These are phyloP conservation scores for Ageneiosus marmoratus DNA, from an alignment of 2,113 vertebrate genomes.

Conservation along the genomic window DNA sequence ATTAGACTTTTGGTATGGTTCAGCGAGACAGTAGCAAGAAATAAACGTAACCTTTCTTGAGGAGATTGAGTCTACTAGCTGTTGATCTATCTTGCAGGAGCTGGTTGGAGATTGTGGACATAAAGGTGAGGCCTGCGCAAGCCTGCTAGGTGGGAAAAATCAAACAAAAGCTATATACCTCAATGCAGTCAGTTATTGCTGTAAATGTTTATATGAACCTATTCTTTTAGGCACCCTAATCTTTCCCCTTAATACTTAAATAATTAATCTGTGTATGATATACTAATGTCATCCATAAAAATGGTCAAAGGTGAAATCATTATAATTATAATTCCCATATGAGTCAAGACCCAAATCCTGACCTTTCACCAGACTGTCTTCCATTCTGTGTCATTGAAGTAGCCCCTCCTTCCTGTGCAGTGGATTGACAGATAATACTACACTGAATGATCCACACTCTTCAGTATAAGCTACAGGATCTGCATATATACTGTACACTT, in stretches of 20 bases:
- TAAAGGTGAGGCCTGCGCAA: background rate
- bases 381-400: constrained; percentile 14
- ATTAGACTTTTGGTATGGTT: background rate
- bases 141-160: background rate
- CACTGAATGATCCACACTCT: background rate
- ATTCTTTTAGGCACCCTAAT: background rate
- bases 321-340: background rate
- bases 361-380: constrained; percentile 42
- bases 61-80: background rate
- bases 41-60: constrained; percentile 13
- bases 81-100: constrained; percentile 5
- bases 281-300: background rate
- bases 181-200: background rate
- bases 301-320: background rate
- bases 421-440: constrained; percentile 12
- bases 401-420: constrained; percentile 40
- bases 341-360: constrained; percentile 10
- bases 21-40: background rate
- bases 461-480: background rate
- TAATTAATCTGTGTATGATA: background rate
- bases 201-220: background rate
- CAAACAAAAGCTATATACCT: background rate
- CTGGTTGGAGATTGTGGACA: background rate
- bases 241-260: background rate
- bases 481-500: background rate